phyloP scores from a whole-genome alignment of 2,888 invertebrate species.

The Dasypolia templi region DNA sequence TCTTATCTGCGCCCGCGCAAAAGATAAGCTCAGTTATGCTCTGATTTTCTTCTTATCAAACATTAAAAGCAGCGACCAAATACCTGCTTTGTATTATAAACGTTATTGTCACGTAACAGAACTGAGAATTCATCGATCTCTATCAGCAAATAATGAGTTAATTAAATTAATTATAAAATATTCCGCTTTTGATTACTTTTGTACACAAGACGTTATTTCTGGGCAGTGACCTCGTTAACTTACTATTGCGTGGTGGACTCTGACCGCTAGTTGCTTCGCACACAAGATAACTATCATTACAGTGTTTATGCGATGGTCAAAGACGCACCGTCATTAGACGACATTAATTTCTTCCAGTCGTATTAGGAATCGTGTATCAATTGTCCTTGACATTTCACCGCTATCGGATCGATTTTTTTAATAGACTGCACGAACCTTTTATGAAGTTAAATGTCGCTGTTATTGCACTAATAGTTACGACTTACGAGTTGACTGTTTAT shows the following conservation, averaged over 20 bases:
- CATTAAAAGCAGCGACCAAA: slow-evolving; percentile 26
- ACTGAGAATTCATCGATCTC: slow-evolving; percentile 13
- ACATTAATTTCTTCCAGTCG: slow-evolving; percentile 67
- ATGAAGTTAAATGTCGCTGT: slow-evolving; percentile 60
- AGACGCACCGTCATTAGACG: slow-evolving; percentile 69
- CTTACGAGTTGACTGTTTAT: slow-evolving; percentile 40
- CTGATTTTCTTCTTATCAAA: slow-evolving; percentile 61
- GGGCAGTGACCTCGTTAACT: slow-evolving; percentile 68
- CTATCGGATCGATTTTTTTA: slow-evolving; percentile 69
- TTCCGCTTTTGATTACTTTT: slow-evolving; percentile 61
- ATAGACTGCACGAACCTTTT: slow-evolving; percentile 59
- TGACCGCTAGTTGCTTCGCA: slow-evolving; percentile 62
- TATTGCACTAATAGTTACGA: slow-evolving; percentile 53
- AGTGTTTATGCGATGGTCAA: slow-evolving; percentile 66
- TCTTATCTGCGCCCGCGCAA: slow-evolving; percentile 53
- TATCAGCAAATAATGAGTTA: slow-evolving; percentile 10
- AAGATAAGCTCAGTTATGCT: slow-evolving; percentile 56
- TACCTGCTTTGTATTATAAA: slow-evolving; percentile 26
- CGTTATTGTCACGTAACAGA: slow-evolving; percentile 37
- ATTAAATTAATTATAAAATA: slow-evolving; percentile 58
- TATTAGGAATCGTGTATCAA: slow-evolving; percentile 73
- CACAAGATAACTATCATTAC: slow-evolving; percentile 67
- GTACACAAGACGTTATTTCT: slow-evolving; percentile 57
- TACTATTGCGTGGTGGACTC: slow-evolving; percentile 67
- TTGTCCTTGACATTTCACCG: slow-evolving; percentile 81